phyloP scores from a whole-genome alignment of 2,113 vertebrate species.

The Tetrax tetrax region DNA sequence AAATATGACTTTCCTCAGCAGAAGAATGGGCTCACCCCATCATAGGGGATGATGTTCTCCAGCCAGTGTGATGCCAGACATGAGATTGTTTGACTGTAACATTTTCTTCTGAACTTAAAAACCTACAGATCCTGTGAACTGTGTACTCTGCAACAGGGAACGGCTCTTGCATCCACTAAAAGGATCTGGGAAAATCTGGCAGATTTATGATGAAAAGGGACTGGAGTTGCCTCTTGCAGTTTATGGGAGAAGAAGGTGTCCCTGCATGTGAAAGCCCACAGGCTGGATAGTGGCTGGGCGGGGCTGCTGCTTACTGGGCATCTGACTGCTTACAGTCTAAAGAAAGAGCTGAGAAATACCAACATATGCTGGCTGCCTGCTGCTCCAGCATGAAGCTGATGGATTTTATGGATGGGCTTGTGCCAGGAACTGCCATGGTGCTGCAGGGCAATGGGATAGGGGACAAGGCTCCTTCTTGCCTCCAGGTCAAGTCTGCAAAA shows the following conservation, averaged over 20 bases:
- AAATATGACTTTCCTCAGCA: neutral
- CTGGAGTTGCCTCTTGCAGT: neutral
- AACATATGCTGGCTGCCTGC: neutral
- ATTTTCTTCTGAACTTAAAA: neutral
- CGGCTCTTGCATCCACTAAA: neutral
- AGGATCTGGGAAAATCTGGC: neutral
- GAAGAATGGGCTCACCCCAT: neutral
- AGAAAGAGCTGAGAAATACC: neutral
- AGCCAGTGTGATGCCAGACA: neutral
- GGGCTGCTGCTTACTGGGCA: neutral
- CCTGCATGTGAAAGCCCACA: neutral
- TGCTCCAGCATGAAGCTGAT: neutral
- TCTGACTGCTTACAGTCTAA: neutral
- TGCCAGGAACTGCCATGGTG: neutral
- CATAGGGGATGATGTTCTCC: neutral
- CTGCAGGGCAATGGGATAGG: neutral
- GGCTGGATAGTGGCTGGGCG: neutral
- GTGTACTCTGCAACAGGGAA: neutral
- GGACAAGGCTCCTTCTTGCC: neutral
- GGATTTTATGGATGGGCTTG: neutral
- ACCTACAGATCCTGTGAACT: neutral
- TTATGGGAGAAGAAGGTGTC: neutral
- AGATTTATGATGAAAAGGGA: neutral
- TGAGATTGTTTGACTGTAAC: neutral
- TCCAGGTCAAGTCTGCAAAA: neutral